Evolutionary conservation across 2,797 vertebrate species (phyloP), one percentile per base, ranked within the genome.

Genomic region (Hydrocynus forskahlii): DNA sequence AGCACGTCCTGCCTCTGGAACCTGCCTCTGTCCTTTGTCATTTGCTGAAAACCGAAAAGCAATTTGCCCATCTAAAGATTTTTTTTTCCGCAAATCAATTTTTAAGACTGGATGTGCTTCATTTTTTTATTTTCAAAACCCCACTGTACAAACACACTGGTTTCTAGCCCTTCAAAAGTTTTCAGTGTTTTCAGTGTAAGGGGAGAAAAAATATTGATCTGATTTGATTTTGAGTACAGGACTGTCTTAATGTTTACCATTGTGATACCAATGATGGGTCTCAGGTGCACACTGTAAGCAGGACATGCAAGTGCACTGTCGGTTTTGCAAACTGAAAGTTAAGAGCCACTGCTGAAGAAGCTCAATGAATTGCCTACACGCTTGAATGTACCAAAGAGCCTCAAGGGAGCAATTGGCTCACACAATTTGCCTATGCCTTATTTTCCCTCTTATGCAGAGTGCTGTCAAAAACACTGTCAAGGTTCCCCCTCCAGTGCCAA

Each of bases 401-500:
- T 66, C 25, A n/a, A 38, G 43, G n/a, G 66, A 40, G 21, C n/a
- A 43, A 21, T 19, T 25, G 25, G 25, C 17, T 64, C 13, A 21
- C 13, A 21, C 23, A 13, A 60, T 75, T 60, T 43, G 5, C 50
- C 19, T 52, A 16, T 71, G 16, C 17, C 17, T 63, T 12, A 4
- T 74, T 38, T 63, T 21, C 35, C n/a, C 35, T 62, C 19, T 55
- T 1, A 2, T 66, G 45, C 87, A 99, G 97, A 89, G 86, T 78
- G 88, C 92, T 63, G 93, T 89, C 69, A 99, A 96, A 90, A 94
- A 87, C 54, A 89, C 94, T 8, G 89, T 93, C n/a, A 99, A 99
- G 93, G 95, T 99, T 59, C 98, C 98, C 17, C 98, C 98, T 29
- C 98, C 98, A 12, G 98, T 99, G 23, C 96, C 98, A 72, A 96